phyloP scores from a whole-genome alignment of 2,113 vertebrate species.

The Zosterops japonicus region DNA sequence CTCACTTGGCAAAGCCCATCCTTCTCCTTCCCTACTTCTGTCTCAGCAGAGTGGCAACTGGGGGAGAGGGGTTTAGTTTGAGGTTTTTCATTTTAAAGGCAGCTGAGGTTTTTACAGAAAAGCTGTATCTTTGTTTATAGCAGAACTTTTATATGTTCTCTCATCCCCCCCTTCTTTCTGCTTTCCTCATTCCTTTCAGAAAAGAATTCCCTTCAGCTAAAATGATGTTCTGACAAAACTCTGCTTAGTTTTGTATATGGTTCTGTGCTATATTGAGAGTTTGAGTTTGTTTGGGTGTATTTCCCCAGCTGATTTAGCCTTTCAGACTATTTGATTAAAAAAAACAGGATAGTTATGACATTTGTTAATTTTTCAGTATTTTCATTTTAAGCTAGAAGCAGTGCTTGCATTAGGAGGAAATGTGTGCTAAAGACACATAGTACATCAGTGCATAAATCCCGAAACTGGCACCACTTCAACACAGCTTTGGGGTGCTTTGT shows the following conservation, averaged over 20 bases:
- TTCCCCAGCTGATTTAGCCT: background rate
- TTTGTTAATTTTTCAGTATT: background rate
- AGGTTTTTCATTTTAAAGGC: conserved; percentile 74
- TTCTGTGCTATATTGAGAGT: conserved; percentile 40
- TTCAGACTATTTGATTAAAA: background rate
- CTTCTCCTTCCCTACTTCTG: conserved; percentile 29
- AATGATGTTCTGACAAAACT: conserved; percentile 19
- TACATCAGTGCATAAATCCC: background rate
- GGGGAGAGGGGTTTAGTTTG: conserved; percentile 51
- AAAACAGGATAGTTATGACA: background rate
- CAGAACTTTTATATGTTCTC: conserved; percentile 65
- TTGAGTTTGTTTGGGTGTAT: background rate
- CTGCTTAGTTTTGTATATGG: background rate
- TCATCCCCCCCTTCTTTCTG: background rate
- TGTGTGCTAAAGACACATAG: background rate
- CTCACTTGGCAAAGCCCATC: conserved; percentile 14
- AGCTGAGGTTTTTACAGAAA: conserved; percentile 72
- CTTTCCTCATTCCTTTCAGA: conserved; percentile 31
- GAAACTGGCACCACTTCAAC: background rate
- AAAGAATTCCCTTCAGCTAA: background rate
- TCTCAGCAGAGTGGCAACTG: conserved; percentile 15
- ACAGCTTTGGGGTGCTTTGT: background rate
- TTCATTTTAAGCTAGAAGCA: conserved; percentile 35
- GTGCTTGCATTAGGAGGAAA: background rate
- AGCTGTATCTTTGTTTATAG: conserved; percentile 66